Conservation (phyloP, 2,888 invertebrate species). For the Synergus itoensis region DNA sequence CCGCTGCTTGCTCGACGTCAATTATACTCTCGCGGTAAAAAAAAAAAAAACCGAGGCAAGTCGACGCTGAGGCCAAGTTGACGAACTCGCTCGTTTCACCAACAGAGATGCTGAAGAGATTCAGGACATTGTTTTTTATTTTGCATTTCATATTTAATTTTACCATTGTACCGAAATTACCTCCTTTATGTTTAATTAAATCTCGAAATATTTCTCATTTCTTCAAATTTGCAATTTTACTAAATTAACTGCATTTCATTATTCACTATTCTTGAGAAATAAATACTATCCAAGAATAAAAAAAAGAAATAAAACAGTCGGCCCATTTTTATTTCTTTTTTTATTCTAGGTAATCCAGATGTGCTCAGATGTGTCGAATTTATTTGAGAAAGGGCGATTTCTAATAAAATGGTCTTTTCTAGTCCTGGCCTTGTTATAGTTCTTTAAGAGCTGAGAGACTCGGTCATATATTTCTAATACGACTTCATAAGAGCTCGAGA, state of each 20-base stretch:
- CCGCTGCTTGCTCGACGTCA: conserved; percentile 26
- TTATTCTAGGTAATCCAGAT: neutral
- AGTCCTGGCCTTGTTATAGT: conserved; percentile 62
- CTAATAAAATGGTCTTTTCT: neutral
- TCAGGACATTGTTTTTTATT: conserved; percentile 31
- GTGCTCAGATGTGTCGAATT: neutral
- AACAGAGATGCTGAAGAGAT: conserved; percentile 28
- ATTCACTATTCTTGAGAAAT: too few species aligned
- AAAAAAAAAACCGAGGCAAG: conserved; percentile 6
- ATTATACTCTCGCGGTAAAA: conserved; percentile 24
- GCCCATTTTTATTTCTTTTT: neutral
- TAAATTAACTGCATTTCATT: too few species aligned
- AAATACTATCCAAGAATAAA: too few species aligned
- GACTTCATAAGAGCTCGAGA: conserved; percentile 13
- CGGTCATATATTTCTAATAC: conserved; percentile 46
- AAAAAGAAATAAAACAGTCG: neutral
- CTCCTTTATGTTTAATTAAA: conserved; percentile 17
- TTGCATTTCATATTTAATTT: conserved; percentile 32
- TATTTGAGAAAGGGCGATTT: neutral
- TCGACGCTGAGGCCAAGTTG: conserved; percentile 20
- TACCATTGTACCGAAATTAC: conserved; percentile 22
- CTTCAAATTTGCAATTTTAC: too few species aligned
- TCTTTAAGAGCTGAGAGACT: conserved; percentile 68
- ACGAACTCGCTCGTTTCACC: conserved; percentile 32
- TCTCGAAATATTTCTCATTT: conserved; percentile 11